Evolutionary conservation across 2,888 invertebrate species (phyloP), one percentile per base, ranked within the genome.

Genomic region (Keiferia lycopersicella): DNA sequence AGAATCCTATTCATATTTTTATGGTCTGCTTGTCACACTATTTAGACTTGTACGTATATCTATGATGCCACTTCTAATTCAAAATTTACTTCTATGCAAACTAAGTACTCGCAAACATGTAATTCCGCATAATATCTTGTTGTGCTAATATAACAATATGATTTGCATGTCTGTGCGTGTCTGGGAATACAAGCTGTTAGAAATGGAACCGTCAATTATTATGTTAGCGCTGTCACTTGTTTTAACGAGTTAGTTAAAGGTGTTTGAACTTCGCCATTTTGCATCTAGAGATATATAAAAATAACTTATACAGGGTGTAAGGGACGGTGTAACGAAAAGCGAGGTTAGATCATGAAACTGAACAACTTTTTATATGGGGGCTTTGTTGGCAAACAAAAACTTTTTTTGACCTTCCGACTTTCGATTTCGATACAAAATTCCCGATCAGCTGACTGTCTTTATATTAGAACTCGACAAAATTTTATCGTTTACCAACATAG

Each of bases 151-250:
- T 48, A 8, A 22, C 14, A 62, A 51, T 26, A 51, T 22, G 56
- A 63, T 61, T 64, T 58, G 50, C 26, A 50, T 58, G 50, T 38
- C 38, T 62, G 48, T 38, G 26, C 56, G 56, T 56, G 56, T 56
- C 56, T 56, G 16, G n/a, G 14, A 56, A n/a, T n/a, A 22, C 12
- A 56, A 53, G n/a, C 16, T 16, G 34, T n/a, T 16, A 56, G 26
- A 30, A 56, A 56, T 34, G 34, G 10, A 56, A 53, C 26, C 20
- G 7, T 26, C 51, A 51, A 51, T 51, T 51, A 51, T 51, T 20
- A 8, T 45, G 45, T 45, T 45, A 16, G 45, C 45, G 16, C 50
- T 50, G 50, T 50, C 20, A 8, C 50, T 50, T 50, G 45, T 20
- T 16, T 50, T 50, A 50, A 20, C 11, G 20, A 50, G 50, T 12